Evolutionary conservation across 2,113 vertebrate genomes (phyloP).

Genomic region (Limnothrissa miodon): DNA sequence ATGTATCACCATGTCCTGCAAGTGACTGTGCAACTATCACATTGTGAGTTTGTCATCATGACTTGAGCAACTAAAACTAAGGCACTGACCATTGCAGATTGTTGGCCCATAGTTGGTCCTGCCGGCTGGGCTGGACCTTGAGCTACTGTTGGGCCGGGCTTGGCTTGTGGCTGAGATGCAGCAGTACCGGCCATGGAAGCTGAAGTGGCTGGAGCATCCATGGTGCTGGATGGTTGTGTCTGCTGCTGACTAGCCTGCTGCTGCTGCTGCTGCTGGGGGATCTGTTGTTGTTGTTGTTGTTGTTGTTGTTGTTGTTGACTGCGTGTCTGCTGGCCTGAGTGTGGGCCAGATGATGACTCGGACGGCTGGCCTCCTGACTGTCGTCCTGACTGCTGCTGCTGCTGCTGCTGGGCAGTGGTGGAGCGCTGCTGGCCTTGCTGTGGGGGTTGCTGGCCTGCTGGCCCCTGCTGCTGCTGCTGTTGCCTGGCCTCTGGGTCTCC

Average conservation of each 20-base stretch:
- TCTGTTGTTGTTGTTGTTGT: conserved; percentile 43
- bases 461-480: conserved; percentile 63
- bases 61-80: too few species aligned
- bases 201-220: not conserved
- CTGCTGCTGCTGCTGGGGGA: conserved; percentile 38
- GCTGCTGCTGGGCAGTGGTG: conserved; percentile 47
- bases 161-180: conserved; percentile 36
- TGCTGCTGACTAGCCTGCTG: conserved; percentile 45
- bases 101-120: conserved; percentile 55
- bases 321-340: conserved; percentile 46
- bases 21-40: too few species aligned
- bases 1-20: too few species aligned
- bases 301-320: conserved; percentile 51
- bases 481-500: conserved; percentile 67
- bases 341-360: conserved; percentile 51
- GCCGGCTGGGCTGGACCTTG: conserved; percentile 44
- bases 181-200: conserved; percentile 16
- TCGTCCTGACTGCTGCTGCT: conserved; percentile 54
- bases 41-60: too few species aligned
- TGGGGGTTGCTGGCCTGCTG: conserved; percentile 46
- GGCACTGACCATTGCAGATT: conserved; percentile 71
- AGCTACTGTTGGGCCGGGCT: conserved; percentile 33
- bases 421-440: conserved; percentile 50
- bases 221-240: conserved; percentile 22
- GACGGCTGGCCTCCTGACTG: conserved; percentile 56